These are phyloP conservation scores for Xenotilapia flavipinnis DNA, from an alignment of 2,113 vertebrate species.

Conservation along the genomic window DNA sequence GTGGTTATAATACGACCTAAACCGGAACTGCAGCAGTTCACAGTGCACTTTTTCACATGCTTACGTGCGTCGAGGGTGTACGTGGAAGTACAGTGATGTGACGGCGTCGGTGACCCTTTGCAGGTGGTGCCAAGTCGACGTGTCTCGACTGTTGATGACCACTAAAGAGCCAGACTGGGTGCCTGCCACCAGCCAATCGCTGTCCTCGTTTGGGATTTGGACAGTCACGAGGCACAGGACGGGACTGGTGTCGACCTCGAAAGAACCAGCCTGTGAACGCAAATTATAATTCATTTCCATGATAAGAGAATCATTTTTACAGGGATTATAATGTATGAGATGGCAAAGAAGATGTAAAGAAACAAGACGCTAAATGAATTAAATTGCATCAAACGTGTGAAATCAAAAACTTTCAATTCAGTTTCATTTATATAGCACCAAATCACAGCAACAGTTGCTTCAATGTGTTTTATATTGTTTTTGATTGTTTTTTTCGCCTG, in stretches of 20 bases:
- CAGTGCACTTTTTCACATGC: background rate
- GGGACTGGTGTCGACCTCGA: slow-evolving; percentile 78
- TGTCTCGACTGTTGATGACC: slow-evolving; percentile 71
- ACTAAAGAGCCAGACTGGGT: slow-evolving; percentile 84
- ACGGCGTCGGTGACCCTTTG: slow-evolving; percentile 83
- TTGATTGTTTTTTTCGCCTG: background rate
- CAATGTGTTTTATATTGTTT: background rate
- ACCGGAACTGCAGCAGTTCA: background rate
- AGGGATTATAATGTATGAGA: background rate
- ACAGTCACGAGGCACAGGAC: slow-evolving; percentile 83
- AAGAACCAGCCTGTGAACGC: background rate
- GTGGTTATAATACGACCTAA: background rate
- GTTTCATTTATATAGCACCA: background rate
- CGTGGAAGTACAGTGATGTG: slow-evolving; percentile 85
- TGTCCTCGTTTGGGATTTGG: slow-evolving; percentile 70
- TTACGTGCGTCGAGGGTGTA: slow-evolving; percentile 64
- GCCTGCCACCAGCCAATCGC: slow-evolving; percentile 87
- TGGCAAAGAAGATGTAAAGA: background rate
- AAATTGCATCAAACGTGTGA: background rate
- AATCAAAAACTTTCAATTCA: background rate
- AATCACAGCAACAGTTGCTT: background rate
- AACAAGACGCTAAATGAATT: background rate
- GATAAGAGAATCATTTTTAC: background rate
- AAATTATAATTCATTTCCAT: background rate
- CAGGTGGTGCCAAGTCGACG: slow-evolving; percentile 71